These are phyloP conservation scores for Crematogaster levior DNA, from an alignment of 2,888 invertebrate species.

Conservation along the genomic window DNA sequence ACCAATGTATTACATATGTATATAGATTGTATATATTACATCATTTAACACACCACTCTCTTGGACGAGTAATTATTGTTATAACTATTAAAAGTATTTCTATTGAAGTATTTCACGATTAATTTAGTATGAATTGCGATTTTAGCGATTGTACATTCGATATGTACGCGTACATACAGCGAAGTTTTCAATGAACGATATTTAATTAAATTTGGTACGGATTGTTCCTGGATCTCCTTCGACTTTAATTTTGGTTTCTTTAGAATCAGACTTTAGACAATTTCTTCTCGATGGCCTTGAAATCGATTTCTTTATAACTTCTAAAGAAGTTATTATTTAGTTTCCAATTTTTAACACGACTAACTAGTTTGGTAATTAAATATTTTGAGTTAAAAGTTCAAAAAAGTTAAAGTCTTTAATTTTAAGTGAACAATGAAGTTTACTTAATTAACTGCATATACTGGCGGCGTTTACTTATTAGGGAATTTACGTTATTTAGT, in stretches of 20 bases:
- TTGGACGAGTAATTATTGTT: slow-evolving; percentile 17
- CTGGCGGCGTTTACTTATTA: not conserved
- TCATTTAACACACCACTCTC: not conserved
- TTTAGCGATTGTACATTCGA: not conserved
- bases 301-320: not conserved
- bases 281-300: not conserved
- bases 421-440: slow-evolving; percentile 3
- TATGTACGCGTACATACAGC: not conserved
- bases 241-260: not conserved
- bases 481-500: not conserved
- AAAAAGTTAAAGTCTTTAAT: not conserved
- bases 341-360: not conserved
- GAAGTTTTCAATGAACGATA: not conserved
- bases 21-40: slow-evolving; percentile 23
- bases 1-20: slow-evolving; percentile 31
- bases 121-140: not conserved
- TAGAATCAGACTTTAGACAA: not conserved
- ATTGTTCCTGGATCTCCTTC: not conserved
- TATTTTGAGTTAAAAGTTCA: not conserved
- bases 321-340: not conserved
- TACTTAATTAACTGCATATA: not conserved
- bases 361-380: slow-evolving; percentile 4
- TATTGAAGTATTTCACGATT: slow-evolving; percentile 14
- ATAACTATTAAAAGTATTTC: slow-evolving; percentile 21
- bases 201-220: slow-evolving; percentile 9